Evolutionary conservation across 92 coral and sea anemone species (phyloP).

Genomic region (Galaxea fascicularis): DNA sequence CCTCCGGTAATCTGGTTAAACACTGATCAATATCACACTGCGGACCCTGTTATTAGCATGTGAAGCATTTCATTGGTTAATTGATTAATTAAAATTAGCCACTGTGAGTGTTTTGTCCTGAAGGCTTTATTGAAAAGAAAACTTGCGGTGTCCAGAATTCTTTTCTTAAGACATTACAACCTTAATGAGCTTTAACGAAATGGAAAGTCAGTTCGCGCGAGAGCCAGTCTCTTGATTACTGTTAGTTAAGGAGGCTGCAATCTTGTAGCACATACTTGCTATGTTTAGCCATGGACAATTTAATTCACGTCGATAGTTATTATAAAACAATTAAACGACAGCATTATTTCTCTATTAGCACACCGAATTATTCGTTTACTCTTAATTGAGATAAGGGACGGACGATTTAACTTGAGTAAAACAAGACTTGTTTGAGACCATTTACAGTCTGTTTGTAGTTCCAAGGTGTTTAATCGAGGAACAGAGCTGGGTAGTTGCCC

Average conservation of each 20-base stretch:
- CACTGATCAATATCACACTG: constrained; percentile 43
- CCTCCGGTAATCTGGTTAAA: constrained; percentile 34
- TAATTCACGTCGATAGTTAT: constrained; percentile 57
- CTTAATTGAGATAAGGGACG: constrained; percentile 15
- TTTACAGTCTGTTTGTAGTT: neutral
- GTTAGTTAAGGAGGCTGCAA: neutral
- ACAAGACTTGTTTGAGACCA: neutral
- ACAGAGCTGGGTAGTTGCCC: neutral
- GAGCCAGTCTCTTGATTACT: neutral
- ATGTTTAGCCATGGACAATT: constrained; percentile 47
- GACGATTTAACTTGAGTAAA: constrained; percentile 22
- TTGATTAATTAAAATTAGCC: constrained; percentile 48
- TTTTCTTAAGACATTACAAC: neutral
- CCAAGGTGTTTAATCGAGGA: neutral
- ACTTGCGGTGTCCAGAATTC: neutral
- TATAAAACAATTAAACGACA: constrained; percentile 44
- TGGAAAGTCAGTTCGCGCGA: neutral
- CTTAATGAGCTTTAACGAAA: neutral
- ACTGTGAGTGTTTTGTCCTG: constrained; percentile 13
- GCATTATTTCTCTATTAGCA: constrained; percentile 49
- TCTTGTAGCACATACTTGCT: neutral
- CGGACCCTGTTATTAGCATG: constrained; percentile 44
- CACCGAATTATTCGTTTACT: constrained; percentile 39
- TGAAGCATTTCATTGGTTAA: constrained; percentile 49
- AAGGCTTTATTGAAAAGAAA: neutral